These are phyloP conservation scores for Tetropium fuscum DNA, from an alignment of 2,888 invertebrate species.

Conservation along the genomic window DNA sequence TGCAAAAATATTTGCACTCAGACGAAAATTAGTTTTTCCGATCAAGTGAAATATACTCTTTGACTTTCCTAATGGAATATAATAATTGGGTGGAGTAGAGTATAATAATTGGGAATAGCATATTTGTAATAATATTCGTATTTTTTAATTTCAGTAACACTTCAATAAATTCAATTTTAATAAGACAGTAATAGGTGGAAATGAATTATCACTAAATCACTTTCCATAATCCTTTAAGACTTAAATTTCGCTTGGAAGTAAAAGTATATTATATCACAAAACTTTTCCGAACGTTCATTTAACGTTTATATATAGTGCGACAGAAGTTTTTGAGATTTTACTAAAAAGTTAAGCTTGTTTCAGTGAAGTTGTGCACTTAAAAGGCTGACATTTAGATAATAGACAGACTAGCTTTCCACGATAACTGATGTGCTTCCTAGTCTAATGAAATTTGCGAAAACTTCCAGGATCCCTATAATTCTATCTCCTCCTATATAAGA, in stretches of 20 bases:
- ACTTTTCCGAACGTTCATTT: constrained; percentile 21
- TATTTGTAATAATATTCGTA: too few species aligned
- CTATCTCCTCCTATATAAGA: too few species aligned
- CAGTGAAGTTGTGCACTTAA: constrained; percentile 2
- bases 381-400: constrained; percentile 14
- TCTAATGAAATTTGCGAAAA: not conserved
- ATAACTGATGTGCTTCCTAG: not conserved
- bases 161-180: not conserved
- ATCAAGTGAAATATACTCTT: too few species aligned
- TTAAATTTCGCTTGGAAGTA: constrained; percentile 1
- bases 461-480: too few species aligned
- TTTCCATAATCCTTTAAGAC: not conserved
- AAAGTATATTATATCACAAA: constrained; percentile 17
- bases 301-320: constrained; percentile 14
- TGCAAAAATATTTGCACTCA: too few species aligned
- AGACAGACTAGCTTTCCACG: not conserved
- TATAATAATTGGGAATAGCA: too few species aligned
- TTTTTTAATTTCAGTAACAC: too few species aligned
- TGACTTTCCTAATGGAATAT: too few species aligned
- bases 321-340: constrained; percentile 5
- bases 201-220: not conserved
- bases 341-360: constrained; percentile 15
- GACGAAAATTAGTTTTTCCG: too few species aligned
- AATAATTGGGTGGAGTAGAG: too few species aligned
- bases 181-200: not conserved